A percentile compares a stretch with the other conserved stretches of the same genome.
Conservation (phyloP, 2,113 vertebrate genomes). For the Cacatua alba region DNA sequence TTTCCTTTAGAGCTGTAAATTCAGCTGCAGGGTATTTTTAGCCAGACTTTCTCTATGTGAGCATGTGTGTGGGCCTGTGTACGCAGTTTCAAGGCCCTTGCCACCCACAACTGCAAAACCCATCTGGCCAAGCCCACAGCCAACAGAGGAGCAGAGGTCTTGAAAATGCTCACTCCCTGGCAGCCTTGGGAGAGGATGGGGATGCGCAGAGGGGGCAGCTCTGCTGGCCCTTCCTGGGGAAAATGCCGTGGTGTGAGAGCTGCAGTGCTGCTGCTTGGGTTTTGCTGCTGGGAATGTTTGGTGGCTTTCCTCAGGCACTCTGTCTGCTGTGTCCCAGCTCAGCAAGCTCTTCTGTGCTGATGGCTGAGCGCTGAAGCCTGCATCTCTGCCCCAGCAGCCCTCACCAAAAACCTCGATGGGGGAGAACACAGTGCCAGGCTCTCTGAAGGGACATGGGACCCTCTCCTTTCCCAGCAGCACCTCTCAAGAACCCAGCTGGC, state of each 20-base stretch:
- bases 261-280: background rate
- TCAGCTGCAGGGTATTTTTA: background rate
- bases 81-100: background rate
- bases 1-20: background rate
- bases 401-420: background rate
- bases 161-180: background rate
- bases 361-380: background rate
- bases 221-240: background rate
- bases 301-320: background rate
- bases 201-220: fast-evolving
- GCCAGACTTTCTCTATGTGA: background rate
- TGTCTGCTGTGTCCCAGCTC: background rate
- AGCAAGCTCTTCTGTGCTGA: background rate
- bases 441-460: fast-evolving
- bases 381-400: background rate
- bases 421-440: background rate
- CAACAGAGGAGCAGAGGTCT: background rate
- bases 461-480: background rate
- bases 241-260: background rate
- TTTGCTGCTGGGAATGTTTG: background rate
- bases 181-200: background rate
- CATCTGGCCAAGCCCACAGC: background rate
- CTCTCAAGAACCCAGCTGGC: background rate
- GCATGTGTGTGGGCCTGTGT: background rate
- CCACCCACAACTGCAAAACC: background rate